These are phyloP conservation scores for Promerops cafer DNA, from an alignment of 2,113 vertebrate genomes.

Conservation along the genomic window DNA sequence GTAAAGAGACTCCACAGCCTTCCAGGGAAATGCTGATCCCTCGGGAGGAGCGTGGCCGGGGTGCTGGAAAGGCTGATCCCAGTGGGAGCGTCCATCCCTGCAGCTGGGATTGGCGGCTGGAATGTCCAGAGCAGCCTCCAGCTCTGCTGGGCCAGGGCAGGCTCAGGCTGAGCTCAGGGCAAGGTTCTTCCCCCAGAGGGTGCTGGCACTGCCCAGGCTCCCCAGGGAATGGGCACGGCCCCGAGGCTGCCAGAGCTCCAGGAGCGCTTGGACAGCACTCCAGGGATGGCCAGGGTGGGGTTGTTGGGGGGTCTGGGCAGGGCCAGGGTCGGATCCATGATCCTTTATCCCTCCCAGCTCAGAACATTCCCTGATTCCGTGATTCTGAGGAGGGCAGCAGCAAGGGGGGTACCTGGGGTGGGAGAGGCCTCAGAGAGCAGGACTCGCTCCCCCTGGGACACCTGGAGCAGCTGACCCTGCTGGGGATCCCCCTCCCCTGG, in stretches of 20 bases:
- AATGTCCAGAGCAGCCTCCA: neutral
- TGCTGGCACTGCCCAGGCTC: neutral
- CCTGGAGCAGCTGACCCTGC: neutral
- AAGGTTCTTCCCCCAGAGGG: neutral
- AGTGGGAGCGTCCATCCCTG: fast-evolving
- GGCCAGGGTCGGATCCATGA: fast-evolving
- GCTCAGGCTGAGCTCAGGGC: neutral
- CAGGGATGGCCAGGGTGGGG: neutral
- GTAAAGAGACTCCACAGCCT: neutral
- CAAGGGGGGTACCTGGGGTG: neutral
- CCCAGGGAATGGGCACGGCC: neutral
- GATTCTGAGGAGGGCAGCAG: neutral
- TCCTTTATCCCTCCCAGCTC: neutral
- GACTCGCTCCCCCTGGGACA: fast-evolving
- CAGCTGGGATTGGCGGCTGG: neutral
- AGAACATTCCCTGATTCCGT: neutral
- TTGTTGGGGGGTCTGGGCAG: neutral
- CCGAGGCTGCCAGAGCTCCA: neutral
- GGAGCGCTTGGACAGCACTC: neutral
- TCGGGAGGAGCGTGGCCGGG: neutral
- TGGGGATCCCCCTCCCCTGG: neutral
- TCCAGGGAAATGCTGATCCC: neutral
- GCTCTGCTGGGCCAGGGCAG: neutral
- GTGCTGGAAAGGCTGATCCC: neutral
- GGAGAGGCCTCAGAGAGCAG: neutral